Evolutionary conservation across 2,113 vertebrate species (phyloP).

Genomic region (Brachyhypopomus gauderio): DNA sequence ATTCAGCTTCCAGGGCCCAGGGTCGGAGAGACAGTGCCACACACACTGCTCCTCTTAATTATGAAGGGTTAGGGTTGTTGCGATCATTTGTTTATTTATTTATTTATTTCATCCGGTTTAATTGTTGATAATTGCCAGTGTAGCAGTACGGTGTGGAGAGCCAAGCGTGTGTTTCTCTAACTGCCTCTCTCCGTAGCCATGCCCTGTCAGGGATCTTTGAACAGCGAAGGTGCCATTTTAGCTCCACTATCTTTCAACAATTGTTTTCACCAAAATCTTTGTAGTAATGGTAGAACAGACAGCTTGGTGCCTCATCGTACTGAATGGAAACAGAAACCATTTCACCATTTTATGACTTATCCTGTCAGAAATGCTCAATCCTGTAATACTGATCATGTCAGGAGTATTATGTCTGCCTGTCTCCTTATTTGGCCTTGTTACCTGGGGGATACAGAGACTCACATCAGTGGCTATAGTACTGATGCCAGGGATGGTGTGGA

Average conservation of each 20-base stretch:
- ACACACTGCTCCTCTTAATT: background rate
- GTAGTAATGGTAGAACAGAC: background rate
- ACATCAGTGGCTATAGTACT: background rate
- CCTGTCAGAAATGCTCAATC: background rate
- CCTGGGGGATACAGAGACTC: background rate
- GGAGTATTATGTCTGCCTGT: background rate
- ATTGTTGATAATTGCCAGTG: background rate
- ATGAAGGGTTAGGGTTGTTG: too few species aligned
- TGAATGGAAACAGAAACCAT: too few species aligned
- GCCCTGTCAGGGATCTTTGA: background rate
- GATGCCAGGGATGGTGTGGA: too few species aligned
- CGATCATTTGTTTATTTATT: background rate
- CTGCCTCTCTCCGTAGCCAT: background rate
- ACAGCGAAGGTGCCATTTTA: background rate
- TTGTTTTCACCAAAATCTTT: background rate
- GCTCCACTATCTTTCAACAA: background rate
- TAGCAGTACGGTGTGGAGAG: background rate
- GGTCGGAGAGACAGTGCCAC: conserved; percentile 39
- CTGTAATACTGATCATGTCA: background rate
- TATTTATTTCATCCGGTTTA: background rate
- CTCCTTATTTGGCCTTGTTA: background rate
- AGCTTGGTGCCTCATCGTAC: too few species aligned
- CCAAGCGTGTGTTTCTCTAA: background rate
- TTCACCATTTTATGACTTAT: too few species aligned
- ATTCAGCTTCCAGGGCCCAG: conserved; percentile 39